Evolutionary conservation across 2,888 invertebrate species (phyloP), one percentile per base, ranked within the genome.

Genomic region (Spilosoma lubricipeda): DNA sequence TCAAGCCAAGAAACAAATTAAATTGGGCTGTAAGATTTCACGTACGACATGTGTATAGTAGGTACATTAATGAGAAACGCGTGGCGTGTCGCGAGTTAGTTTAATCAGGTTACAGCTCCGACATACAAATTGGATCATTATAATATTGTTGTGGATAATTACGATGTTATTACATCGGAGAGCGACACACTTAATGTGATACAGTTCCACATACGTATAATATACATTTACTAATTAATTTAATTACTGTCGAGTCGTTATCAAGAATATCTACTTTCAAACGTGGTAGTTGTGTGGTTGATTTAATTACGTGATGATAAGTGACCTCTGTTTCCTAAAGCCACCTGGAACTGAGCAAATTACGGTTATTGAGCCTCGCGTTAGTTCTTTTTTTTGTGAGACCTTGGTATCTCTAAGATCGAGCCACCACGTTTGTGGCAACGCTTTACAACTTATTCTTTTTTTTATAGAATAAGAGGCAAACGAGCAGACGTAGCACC

Each of bases 71-170:
- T 63, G 30, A 30, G 30, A 18, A 63, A 63, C 30, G 63, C 63
- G 63, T 30, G 18, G 63, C 30, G 30, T 63, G 63, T 63, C 30
- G 30, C 63, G 63, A 63, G 63, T 63, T 63, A 63, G 63, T 27
- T 27, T 63, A 63, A 63, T 63, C 30, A 63, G 18, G 63, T 30
- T 63, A 63, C 63, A 18, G 30, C 63, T 30, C 27, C 30, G 30
- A 48, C 67, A 67, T 67, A 67, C 67, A 48, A 48, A 67, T 67
- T 48, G 33, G 67, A 33, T 48, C 23, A 67, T 67, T 67, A 67
- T 45, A 48, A 48, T 67, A 67, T 48, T 45, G 48, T 67, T 67
- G 27, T 27, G 42, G 27, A 63, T 63, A 63, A 63, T 63, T 63
- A 30, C 18, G 30, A 63, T 63, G 30, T 63, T 63, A 63, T 30